Percentiles rank a stretch among this genome's conserved stretches.
Evolutionary conservation across 2,888 invertebrate species (phyloP).

Genomic region (Dryomyza anilis): DNA sequence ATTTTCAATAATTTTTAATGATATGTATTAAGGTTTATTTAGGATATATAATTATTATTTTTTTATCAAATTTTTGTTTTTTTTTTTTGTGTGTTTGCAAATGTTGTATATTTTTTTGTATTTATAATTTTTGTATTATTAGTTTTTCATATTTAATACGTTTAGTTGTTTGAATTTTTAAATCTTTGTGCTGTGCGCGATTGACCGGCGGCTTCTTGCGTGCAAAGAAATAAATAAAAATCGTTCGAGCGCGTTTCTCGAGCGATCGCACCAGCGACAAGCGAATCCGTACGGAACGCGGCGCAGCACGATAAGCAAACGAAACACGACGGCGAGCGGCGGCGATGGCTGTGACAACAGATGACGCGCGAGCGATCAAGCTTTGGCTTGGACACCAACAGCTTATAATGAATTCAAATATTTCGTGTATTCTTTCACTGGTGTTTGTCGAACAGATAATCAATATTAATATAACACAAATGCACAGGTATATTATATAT

Average conservation of each 20-base stretch:
- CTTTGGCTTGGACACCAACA: constrained; percentile 3
- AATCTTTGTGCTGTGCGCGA: too few relatives aligned
- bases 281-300: constrained; percentile 15
- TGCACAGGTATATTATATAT: constrained; percentile 9
- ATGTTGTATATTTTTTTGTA: too few relatives aligned
- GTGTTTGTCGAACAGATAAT: constrained; percentile 1
- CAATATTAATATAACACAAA: background rate
- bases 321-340: constrained; percentile 21
- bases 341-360: too few relatives aligned
- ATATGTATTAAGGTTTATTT: too few relatives aligned
- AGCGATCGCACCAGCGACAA: constrained; percentile 15
- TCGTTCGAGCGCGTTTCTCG: constrained; percentile 19
- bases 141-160: too few relatives aligned
- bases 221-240: background rate
- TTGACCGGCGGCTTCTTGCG: background rate
- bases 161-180: too few relatives aligned
- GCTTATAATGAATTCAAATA: constrained; percentile 11
- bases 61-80: background rate
- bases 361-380: too few relatives aligned
- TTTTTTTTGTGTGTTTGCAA: too few relatives aligned
- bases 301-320: constrained; percentile 28
- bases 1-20: too few relatives aligned
- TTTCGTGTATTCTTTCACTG: constrained; percentile 1
- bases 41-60: background rate
- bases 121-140: too few relatives aligned